Percentiles rank a stretch among this genome's conserved stretches.
Evolutionary conservation across 2,113 vertebrate genomes (phyloP).

Genomic region (Catharus minimus): DNA sequence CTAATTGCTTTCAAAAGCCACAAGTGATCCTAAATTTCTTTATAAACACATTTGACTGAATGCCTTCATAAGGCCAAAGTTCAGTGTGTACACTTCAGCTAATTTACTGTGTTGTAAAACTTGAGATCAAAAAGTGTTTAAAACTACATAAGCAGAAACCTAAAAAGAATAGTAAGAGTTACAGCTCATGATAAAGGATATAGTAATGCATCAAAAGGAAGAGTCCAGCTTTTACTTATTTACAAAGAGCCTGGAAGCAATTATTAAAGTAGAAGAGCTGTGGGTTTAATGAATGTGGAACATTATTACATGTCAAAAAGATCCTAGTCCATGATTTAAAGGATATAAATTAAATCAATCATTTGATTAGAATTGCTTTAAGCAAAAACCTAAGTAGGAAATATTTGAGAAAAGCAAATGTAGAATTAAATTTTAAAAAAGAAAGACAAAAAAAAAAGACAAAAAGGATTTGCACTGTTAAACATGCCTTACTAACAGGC

Average conservation of each 20-base stretch:
- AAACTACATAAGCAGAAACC: neutral
- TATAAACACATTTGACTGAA: neutral
- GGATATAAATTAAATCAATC: constrained; percentile 18
- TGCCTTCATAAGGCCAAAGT: neutral
- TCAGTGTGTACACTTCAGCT: neutral
- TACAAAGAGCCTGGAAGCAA: constrained; percentile 16
- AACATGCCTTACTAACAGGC: constrained; percentile 16
- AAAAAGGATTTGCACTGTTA: neutral
- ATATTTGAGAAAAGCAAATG: neutral
- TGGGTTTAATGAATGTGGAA: neutral
- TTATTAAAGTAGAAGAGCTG: constrained; percentile 1
- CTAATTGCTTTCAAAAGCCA: neutral
- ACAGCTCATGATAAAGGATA: neutral
- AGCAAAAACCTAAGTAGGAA: neutral
- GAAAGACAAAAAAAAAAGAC: too few species aligned
- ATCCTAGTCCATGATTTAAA: constrained; percentile 20
- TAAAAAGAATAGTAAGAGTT: neutral
- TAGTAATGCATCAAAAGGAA: neutral
- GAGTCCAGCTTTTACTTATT: neutral
- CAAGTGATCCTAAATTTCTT: neutral
- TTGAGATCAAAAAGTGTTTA: neutral
- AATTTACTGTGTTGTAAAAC: neutral
- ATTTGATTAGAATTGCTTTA: constrained; percentile 14
- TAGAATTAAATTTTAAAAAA: neutral
- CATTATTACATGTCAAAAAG: neutral